Evolutionary conservation across 1,140 invertebrate genomes (phyloP).

Genomic region (Nebria ingens): DNA sequence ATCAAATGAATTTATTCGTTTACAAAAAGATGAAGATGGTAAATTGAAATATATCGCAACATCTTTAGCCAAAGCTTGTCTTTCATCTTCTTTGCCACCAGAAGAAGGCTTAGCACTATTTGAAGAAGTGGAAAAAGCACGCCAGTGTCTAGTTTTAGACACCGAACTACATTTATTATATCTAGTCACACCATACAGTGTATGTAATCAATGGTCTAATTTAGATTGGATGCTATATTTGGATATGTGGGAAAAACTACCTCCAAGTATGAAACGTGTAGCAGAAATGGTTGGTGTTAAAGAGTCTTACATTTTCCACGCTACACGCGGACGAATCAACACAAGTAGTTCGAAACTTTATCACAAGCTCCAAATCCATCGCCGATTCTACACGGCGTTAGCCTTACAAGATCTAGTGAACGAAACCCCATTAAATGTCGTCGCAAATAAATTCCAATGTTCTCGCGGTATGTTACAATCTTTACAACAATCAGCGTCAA

Average conservation of each 20-base stretch:
- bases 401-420: conserved; percentile 88
- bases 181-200: conserved; percentile 78
- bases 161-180: conserved; percentile 94
- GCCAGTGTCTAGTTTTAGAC: conserved; percentile 84
- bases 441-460: conserved; percentile 75
- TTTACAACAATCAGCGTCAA: conserved; percentile 88
- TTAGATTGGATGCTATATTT: conserved; percentile 86
- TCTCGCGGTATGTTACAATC: conserved; percentile 82
- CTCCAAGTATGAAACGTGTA: conserved; percentile 70
- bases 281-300: conserved; percentile 84
- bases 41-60: conserved; percentile 61
- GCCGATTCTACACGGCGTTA: conserved; percentile 83
- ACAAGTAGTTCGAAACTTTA: conserved; percentile 21
- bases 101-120: conserved; percentile 83
- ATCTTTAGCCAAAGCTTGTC: conserved; percentile 79
- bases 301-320: conserved; percentile 76
- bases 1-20: conserved; percentile 45
- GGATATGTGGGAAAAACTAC: conserved; percentile 72
- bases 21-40: conserved; percentile 37
- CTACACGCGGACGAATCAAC: conserved; percentile 51
- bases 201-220: conserved; percentile 61
- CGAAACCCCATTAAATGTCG: conserved; percentile 70
- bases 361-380: conserved; percentile 35
- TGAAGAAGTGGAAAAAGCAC: conserved; percentile 80
- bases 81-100: conserved; percentile 86